Percentiles rank a stretch among this genome's conserved stretches.
Evolutionary conservation across 2,113 vertebrate genomes (phyloP).

Genomic region (Muntiacus reevesi): DNA sequence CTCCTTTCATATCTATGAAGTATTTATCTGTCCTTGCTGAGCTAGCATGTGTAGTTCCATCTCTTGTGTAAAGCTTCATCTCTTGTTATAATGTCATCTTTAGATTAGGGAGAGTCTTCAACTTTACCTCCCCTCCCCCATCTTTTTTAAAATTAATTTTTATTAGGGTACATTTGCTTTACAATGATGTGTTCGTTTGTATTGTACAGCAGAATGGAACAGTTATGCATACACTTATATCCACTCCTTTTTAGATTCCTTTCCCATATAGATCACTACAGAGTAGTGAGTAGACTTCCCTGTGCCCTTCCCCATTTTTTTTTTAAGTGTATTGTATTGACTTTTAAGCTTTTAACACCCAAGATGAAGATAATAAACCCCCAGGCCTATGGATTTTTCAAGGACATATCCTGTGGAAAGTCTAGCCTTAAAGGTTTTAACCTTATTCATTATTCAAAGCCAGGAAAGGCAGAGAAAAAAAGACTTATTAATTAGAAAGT

Average conservation of each 20-base stretch:
- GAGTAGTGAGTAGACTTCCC: background rate
- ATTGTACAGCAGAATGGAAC: background rate
- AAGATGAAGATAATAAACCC: background rate
- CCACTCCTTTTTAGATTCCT: background rate
- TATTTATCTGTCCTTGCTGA: background rate
- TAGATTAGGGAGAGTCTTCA: background rate
- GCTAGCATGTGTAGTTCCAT: background rate
- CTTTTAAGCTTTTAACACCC: background rate
- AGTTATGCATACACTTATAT: background rate
- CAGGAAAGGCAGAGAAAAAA: background rate
- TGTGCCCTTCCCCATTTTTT: background rate
- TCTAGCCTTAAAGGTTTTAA: background rate
- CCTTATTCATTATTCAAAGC: background rate
- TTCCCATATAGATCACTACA: background rate
- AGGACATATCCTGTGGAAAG: background rate
- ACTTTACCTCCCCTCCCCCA: background rate
- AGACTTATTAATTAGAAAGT: background rate
- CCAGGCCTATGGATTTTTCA: background rate
- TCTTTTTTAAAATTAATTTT: background rate
- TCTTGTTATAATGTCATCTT: background rate
- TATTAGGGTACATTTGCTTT: background rate
- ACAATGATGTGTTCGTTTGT: background rate
- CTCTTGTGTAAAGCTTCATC: background rate
- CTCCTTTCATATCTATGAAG: background rate
- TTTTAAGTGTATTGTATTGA: background rate